Evolutionary conservation across 2,888 invertebrate species (phyloP), one percentile per base, ranked within the genome.

Genomic region (Tineola bisselliella): DNA sequence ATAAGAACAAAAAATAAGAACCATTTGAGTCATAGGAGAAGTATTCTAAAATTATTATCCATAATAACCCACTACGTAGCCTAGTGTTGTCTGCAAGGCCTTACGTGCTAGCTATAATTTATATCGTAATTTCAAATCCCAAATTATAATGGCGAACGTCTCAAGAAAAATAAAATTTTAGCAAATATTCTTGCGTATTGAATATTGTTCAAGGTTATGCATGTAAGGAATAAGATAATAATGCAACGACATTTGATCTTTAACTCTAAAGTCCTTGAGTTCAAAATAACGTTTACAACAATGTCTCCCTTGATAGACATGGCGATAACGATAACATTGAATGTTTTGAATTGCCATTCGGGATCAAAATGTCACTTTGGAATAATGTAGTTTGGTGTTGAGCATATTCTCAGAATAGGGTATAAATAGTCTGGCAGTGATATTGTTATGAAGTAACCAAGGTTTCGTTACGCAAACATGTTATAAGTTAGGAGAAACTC

Each of bases 341-440:
- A 48, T 17, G 48, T 17, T 48, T 10, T 48, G 48, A 10, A 48
- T 48, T 8, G 5, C 15, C 15, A 17, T 48, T 48, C 15, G 15
- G 6, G 17, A n/a, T 2, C 48, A 25, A 25, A 25, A 25, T 25
- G 25, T 25, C 25, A n/a, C 38, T 6, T 10, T 38, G 10, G 10
- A 38, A 10, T 10, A 38, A 38, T 38, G 38, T 6, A 38, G n/a
- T n/a, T 38, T 12, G 3, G 10, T n/a, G 10, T 38, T 38, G 5
- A 43, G 48, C 2, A 48, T 48, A 15, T 48, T 48, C 1, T 48
- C 48, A 48, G 17, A 48, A 48, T 3, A 13, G 43, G 2, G n/a
- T 48, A 48, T 48, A 17, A 48, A 48, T 48, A 48, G 13, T 48
- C 48, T 48, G 48, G 48, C 48, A 48, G 48, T 48, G 48, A 48